A percentile compares a stretch with the other conserved stretches of the same genome.
Evolutionary conservation across 2,113 vertebrate species (phyloP).

Genomic region (Osmerus mordax): DNA sequence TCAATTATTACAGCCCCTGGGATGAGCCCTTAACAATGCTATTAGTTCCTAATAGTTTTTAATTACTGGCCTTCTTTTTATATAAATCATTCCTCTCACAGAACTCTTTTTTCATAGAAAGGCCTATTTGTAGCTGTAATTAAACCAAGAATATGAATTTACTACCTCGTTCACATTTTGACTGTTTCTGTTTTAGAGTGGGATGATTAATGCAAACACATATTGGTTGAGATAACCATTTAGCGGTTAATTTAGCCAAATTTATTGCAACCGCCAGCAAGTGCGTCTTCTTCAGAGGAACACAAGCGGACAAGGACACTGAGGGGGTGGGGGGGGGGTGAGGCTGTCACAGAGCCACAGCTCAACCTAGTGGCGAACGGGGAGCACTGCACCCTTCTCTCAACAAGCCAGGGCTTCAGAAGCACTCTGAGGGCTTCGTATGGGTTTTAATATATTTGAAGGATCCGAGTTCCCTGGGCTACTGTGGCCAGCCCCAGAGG

Average conservation of each 20-base stretch:
- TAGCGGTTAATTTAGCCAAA: slow-evolving; percentile 99
- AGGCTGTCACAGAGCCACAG: slow-evolving; percentile 70
- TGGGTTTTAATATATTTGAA: not conserved
- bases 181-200: slow-evolving; percentile 92
- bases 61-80: slow-evolving; percentile 78
- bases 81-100: slow-evolving; percentile 75
- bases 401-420: not conserved
- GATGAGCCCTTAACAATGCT: slow-evolving; percentile 67
- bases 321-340: not conserved
- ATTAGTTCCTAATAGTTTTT: slow-evolving; percentile 73
- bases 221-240: slow-evolving; percentile 99
- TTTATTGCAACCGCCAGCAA: slow-evolving; percentile 86
- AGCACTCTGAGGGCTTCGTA: not conserved
- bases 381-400: slow-evolving; percentile 59
- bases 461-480: too few relatives aligned
- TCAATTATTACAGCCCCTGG: slow-evolving; percentile 60
- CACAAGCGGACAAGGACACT: slow-evolving; percentile 85
- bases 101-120: slow-evolving; percentile 84
- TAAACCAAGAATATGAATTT: slow-evolving; percentile 93
- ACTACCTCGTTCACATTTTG: slow-evolving; percentile 83
- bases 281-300: slow-evolving; percentile 76
- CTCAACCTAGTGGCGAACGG: slow-evolving; percentile 77
- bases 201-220: slow-evolving; percentile 99
- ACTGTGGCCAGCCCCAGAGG: too few relatives aligned
- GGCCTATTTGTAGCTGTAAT: slow-evolving; percentile 91